phyloP scores from a whole-genome alignment of 2,113 vertebrate genomes.

The Hipposideros armiger region DNA sequence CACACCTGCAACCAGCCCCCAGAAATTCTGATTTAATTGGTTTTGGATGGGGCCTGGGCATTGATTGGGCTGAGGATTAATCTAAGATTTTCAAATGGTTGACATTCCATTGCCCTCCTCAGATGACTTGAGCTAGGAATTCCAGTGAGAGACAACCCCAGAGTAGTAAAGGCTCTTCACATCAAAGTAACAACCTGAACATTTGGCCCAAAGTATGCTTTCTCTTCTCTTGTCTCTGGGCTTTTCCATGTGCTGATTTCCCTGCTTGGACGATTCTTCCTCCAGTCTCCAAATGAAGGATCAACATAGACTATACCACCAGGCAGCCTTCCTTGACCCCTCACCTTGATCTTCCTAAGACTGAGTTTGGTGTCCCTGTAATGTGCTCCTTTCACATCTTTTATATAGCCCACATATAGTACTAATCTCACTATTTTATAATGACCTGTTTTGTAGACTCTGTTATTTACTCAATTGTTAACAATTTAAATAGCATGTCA shows the following conservation, averaged over 20 bases:
- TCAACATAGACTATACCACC: neutral
- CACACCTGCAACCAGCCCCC: neutral
- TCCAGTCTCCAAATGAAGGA: neutral
- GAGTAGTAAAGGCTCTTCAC: neutral
- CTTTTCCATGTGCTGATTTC: neutral
- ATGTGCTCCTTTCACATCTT: neutral
- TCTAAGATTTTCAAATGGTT: constrained; percentile 64
- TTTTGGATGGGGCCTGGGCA: neutral
- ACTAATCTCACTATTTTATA: neutral
- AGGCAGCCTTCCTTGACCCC: neutral
- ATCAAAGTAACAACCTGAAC: neutral
- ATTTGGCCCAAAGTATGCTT: neutral
- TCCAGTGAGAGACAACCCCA: neutral
- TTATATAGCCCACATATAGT: neutral
- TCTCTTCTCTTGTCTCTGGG: neutral
- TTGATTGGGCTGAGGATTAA: constrained; percentile 48
- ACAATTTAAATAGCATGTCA: neutral
- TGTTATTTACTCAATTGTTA: neutral
- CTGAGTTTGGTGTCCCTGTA: neutral
- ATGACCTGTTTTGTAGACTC: neutral
- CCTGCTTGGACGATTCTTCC: neutral
- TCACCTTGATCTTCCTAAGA: neutral
- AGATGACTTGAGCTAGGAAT: neutral
- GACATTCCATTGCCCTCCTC: neutral
- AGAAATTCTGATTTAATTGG: neutral